These are phyloP conservation scores for Tridacna crocea DNA, from an alignment of 2,888 invertebrate species.

Conservation along the genomic window DNA sequence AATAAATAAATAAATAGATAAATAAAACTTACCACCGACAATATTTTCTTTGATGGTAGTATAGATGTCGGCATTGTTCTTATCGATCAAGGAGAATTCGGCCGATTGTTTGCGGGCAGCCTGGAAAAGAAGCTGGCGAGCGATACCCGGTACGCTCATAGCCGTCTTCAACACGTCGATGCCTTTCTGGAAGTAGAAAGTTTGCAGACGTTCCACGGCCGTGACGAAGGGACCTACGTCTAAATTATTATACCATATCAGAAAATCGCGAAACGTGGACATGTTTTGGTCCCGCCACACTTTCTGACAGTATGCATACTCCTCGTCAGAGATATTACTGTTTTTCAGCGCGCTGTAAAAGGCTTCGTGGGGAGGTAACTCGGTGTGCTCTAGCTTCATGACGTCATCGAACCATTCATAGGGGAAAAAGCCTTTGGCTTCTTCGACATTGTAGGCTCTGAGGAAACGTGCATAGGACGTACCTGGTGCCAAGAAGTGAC, in stretches of 20 bases:
- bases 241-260: slow-evolving; percentile 61
- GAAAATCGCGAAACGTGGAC: slow-evolving; percentile 56
- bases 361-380: slow-evolving; percentile 19
- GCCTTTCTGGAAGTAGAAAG: slow-evolving; percentile 47
- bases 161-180: slow-evolving; percentile 63
- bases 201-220: no score
- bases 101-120: slow-evolving; percentile 25
- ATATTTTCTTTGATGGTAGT: slow-evolving; percentile 34
- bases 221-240: slow-evolving; percentile 57
- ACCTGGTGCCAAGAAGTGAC: slow-evolving; percentile 1
- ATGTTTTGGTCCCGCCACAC: slow-evolving; percentile 59
- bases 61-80: slow-evolving; percentile 53
- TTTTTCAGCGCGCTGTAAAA: slow-evolving; percentile 32
- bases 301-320: slow-evolving; percentile 29
- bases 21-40: slow-evolving; percentile 23
- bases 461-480: slow-evolving; percentile 46
- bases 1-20: neutral
- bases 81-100: slow-evolving; percentile 50
- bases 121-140: slow-evolving; percentile 53
- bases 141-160: slow-evolving; percentile 55
- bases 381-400: slow-evolving; percentile 29
- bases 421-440: slow-evolving; percentile 44
- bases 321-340: slow-evolving; percentile 24
- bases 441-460: slow-evolving; percentile 47
- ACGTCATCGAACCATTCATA: slow-evolving; percentile 33